A percentile compares a stretch with the other conserved stretches of the same genome.
Conservation (phyloP, 1,140 invertebrate genomes). For the Bombus haemorrhoidalis region DNA sequence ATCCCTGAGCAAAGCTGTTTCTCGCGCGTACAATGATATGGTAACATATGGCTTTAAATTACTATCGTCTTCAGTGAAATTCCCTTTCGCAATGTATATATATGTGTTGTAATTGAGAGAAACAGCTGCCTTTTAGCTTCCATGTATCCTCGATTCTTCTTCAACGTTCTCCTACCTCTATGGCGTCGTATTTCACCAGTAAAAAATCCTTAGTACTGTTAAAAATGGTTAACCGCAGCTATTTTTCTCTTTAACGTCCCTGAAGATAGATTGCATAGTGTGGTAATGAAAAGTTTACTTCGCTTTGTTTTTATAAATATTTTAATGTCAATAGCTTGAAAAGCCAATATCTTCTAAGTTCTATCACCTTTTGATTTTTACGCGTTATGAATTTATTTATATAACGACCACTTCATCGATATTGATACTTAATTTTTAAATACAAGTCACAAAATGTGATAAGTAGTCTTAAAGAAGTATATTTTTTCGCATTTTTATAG, state of each 20-base stretch:
- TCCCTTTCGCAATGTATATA: neutral
- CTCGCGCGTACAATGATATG: neutral
- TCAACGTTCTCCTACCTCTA: neutral
- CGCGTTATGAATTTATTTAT: too few relatives aligned
- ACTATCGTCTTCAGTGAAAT: neutral
- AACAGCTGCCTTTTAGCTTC: slow-evolving; percentile 4
- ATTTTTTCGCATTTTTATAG: neutral
- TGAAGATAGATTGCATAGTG: neutral
- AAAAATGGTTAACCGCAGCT: neutral
- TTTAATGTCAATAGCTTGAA: neutral
- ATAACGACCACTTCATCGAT: too few relatives aligned
- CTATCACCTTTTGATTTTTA: too few relatives aligned
- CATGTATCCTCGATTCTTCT: slow-evolving; percentile 3
- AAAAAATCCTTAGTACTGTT: neutral
- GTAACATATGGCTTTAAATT: slow-evolving; percentile 14
- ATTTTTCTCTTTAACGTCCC: neutral
- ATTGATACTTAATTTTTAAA: neutral
- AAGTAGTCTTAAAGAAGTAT: neutral
- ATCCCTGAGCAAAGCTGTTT: neutral
- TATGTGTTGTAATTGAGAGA: neutral
- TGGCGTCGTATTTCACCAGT: neutral
- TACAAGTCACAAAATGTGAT: neutral
- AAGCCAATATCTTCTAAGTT: too few relatives aligned
- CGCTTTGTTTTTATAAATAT: neutral
- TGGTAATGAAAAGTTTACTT: too few relatives aligned